Conservation (phyloP, 2,113 vertebrate species). For the Gyps fulvus region DNA sequence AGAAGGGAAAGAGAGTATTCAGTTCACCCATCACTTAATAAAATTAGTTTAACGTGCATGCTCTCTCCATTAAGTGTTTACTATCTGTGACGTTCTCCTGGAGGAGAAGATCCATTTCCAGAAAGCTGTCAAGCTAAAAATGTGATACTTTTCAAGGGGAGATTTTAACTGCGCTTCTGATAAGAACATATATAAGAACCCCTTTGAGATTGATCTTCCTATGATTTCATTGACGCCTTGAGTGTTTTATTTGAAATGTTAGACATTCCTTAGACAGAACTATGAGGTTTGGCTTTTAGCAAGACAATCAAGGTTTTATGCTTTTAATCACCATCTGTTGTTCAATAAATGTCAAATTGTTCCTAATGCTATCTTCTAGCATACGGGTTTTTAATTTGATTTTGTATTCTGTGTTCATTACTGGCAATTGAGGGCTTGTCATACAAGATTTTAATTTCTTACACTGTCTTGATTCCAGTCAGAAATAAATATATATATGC, state of each 20-base stretch:
- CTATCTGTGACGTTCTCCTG: constrained; percentile 39
- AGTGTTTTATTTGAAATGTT: constrained; percentile 67
- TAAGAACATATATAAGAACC: constrained; percentile 50
- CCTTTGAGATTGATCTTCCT: constrained; percentile 52
- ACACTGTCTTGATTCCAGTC: constrained; percentile 44
- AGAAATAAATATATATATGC: constrained; percentile 14
- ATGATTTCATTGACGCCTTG: constrained; percentile 60
- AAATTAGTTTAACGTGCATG: constrained; percentile 10
- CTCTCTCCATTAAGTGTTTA: constrained; percentile 45
- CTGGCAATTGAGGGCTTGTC: constrained; percentile 60
- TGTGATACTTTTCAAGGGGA: constrained; percentile 39
- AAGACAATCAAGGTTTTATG: constrained; percentile 73
- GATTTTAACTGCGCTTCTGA: constrained; percentile 63
- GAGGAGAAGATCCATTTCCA: constrained; percentile 43
- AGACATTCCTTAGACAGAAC: constrained; percentile 50
- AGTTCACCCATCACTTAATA: neutral
- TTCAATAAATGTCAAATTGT: constrained; percentile 77
- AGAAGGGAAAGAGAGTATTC: neutral
- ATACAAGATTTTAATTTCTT: constrained; percentile 56
- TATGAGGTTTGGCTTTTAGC: constrained; percentile 49
- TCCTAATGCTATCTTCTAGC: constrained; percentile 70
- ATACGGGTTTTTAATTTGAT: constrained; percentile 67
- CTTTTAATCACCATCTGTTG: constrained; percentile 79
- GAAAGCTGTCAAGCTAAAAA: constrained; percentile 60
- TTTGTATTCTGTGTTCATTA: constrained; percentile 71